These are phyloP conservation scores for Trididemnum clinides DNA, from an alignment of 23 tunicate genomes.

Conservation along the genomic window DNA sequence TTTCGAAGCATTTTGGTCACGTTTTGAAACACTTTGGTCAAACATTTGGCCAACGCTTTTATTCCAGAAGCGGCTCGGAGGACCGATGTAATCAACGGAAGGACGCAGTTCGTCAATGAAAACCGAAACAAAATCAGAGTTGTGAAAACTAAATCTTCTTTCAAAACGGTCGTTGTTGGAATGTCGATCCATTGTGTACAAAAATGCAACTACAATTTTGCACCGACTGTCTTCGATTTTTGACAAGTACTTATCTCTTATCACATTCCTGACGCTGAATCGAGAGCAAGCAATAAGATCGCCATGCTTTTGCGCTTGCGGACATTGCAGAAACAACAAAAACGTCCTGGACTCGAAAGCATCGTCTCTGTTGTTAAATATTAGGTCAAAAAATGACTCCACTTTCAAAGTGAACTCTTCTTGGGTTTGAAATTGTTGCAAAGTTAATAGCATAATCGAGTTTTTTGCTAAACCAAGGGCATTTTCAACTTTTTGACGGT, in stretches of 20 bases:
- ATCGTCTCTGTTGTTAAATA: background rate
- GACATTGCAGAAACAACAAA: constrained; percentile 73
- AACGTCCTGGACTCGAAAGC: background rate
- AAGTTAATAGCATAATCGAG: constrained; percentile 44
- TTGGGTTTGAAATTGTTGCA: constrained; percentile 72
- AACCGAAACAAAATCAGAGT: constrained; percentile 38
- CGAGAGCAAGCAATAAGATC: constrained; percentile 78
- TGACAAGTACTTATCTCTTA: background rate
- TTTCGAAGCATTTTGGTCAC: background rate
- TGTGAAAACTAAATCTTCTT: constrained; percentile 18
- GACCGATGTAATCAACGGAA: constrained; percentile 41
- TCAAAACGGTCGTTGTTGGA: background rate
- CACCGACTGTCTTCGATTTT: background rate
- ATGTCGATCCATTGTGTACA: constrained; percentile 63
- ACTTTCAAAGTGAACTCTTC: constrained; percentile 49
- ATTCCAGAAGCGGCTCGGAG: constrained; percentile 24
- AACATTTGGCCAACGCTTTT: constrained; percentile 42
- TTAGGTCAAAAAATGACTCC: constrained; percentile 30
- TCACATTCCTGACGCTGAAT: constrained; percentile 40
- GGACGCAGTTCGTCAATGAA: constrained; percentile 70
- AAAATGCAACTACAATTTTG: constrained; percentile 51
- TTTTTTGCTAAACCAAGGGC: constrained; percentile 17
- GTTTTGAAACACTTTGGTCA: background rate
- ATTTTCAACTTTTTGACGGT: constrained; percentile 25
- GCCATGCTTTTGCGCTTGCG: constrained; percentile 56